Conservation (phyloP, 2,797 vertebrate genomes). For the Chrysocyon brachyurus region DNA sequence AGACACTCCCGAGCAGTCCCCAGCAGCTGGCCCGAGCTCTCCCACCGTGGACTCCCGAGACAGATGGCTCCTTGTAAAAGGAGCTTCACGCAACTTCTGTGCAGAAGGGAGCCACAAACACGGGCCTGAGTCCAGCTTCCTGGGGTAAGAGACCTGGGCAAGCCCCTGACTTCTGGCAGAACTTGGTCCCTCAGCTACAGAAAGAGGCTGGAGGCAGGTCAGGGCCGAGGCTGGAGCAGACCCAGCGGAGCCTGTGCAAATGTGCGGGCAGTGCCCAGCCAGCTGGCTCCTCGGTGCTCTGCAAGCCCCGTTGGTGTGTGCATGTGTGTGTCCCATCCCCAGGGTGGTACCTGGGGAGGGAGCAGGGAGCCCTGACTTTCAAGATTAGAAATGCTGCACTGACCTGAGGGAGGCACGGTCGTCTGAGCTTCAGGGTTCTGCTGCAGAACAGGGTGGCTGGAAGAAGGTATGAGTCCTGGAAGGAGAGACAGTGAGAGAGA, state of each 20-base stretch:
- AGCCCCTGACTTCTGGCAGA: no score
- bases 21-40: neutral
- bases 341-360: rapidly evolving
- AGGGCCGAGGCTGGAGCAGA: rapidly evolving
- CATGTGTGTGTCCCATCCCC: rapidly evolving
- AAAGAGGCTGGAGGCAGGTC: neutral
- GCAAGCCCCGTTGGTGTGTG: rapidly evolving
- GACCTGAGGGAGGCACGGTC: neutral
- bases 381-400: neutral
- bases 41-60: neutral
- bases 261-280: neutral
- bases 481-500: neutral
- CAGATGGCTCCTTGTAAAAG: neutral
- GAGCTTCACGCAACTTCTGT: neutral
- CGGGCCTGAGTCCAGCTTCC: neutral
- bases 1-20: no score
- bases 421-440: rapidly evolving
- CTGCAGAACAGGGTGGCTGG: rapidly evolving
- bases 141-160: neutral
- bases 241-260: rapidly evolving
- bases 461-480: neutral
- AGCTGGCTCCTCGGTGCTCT: rapidly evolving
- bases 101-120: neutral
- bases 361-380: neutral
- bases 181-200: rapidly evolving